Base-by-base conservation (phyloP, 30 jellyfish, hydroid and myxozoan genomes). In the Cassiopea andromeda region DNA sequence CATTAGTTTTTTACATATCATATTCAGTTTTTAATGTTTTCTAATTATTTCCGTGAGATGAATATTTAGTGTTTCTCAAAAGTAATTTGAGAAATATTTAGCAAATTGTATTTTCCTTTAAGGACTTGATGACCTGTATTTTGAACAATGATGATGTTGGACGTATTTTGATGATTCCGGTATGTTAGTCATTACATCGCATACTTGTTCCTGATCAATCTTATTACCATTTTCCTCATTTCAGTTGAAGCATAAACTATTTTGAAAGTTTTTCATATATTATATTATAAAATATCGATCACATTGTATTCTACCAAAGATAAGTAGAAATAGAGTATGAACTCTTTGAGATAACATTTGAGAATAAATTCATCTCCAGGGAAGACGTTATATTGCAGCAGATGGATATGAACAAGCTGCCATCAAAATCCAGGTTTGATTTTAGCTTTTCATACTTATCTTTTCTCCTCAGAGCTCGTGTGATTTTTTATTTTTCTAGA, bases 381-480 rank as follows among this genome's bases (percentile, higher is more conserved):
- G 99, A 0, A 94, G 98, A 6, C 97, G 99, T 1, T 96, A 75
- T 73, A 73, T 96, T 16, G 99, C 99, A 59, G 61, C 94, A 19
- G 99, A 96, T 81, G 99, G 99, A 16, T 80, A 60, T 45, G 97
- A 84, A 44, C 78, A 44, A 44, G 99, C 99, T 47, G 97, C 99
- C 1, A 73, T 87, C 48, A 96, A 85, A 68, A 96, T 96, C 19
- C 99, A 96, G 87, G 98, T 93, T 44, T 8, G 82, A 27, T 27
- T 27, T 27, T 27, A 27, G 38, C 38, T 27, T 27, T 27, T 27
- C 38, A 27, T 27, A 27, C 0, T 27, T 27, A 0, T 27, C 38
- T 27, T 27, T 27, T 27, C 38, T 27, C 38, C 38, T 27, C 38
- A 27, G 38, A 0, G 0, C 38, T 27, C 38, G 38, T 27, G 38